Conservation (phyloP, 2,888 invertebrate species). For the Drosophila macrothrix region DNA sequence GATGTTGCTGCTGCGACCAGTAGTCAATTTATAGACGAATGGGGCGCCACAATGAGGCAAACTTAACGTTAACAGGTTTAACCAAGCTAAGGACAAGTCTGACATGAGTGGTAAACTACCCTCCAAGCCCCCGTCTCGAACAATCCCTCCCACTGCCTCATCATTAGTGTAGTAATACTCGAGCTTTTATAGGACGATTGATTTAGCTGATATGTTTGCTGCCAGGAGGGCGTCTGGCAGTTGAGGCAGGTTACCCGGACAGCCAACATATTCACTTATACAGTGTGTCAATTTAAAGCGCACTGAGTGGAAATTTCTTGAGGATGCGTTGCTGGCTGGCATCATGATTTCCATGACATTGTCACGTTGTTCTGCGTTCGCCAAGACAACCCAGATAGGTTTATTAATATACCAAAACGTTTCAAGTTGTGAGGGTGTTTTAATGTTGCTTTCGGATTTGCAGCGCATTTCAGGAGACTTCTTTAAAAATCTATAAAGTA, state of each 20-base stretch:
- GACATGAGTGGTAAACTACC: conserved; percentile 58
- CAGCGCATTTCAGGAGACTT: background rate
- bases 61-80: conserved; percentile 79
- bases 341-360: conserved; percentile 9
- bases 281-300: conserved; percentile 19
- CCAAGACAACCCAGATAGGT: background rate
- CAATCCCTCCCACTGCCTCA: conserved; percentile 14
- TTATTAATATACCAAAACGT: background rate
- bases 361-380: conserved; percentile 1
- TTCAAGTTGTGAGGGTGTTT: background rate
- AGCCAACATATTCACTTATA: conserved; percentile 2
- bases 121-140: background rate
- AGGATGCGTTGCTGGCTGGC: background rate
- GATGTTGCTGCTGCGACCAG: conserved; percentile 28
- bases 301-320: conserved; percentile 31
- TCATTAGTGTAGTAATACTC: conserved; percentile 53
- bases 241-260: conserved; percentile 5
- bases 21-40: conserved; percentile 71
- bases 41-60: conserved; percentile 57
- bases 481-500: background rate
- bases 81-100: conserved; percentile 75
- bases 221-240: background rate
- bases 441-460: background rate
- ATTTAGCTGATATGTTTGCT: conserved; percentile 36
- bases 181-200: conserved; percentile 42